Conservation (phyloP, 2,888 invertebrate species). For the Zhuqinia jingwanae region DNA sequence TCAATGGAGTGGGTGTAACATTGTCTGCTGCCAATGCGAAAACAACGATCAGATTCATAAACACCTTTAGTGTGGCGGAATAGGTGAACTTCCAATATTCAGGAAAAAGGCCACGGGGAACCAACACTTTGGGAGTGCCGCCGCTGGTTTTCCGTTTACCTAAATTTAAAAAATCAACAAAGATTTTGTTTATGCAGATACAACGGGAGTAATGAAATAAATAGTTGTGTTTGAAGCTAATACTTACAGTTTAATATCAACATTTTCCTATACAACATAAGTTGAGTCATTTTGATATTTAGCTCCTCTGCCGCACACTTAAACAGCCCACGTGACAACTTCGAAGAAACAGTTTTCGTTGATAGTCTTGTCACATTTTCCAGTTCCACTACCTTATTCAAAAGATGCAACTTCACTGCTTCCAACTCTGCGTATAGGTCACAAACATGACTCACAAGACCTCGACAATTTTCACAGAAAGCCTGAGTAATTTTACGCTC, state of each 20-base stretch:
- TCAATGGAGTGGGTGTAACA: too few species aligned
- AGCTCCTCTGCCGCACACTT: background rate
- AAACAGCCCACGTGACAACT: background rate
- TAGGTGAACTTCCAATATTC: background rate
- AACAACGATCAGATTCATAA: background rate
- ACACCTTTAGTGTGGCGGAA: background rate
- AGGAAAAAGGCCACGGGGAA: background rate
- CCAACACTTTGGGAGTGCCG: background rate
- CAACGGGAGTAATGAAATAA: background rate
- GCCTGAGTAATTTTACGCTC: background rate
- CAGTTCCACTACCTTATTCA: background rate
- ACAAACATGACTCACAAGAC: background rate
- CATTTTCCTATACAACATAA: background rate
- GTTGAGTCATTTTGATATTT: background rate
- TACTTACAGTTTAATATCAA: constrained; percentile 5
- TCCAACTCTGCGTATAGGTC: constrained; percentile 13
- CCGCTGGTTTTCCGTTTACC: background rate
- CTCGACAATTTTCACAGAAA: background rate
- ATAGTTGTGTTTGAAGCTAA: background rate
- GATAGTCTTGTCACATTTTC: background rate
- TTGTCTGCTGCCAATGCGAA: constrained; percentile 11
- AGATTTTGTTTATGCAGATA: too few species aligned
- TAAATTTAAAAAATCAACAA: background rate
- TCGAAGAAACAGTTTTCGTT: background rate
- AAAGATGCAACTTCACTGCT: background rate